A percentile compares a stretch with the other conserved stretches of the same genome.
Evolutionary conservation across 2,888 invertebrate genomes (phyloP).

Genomic region (Pseudanteris insignis): DNA sequence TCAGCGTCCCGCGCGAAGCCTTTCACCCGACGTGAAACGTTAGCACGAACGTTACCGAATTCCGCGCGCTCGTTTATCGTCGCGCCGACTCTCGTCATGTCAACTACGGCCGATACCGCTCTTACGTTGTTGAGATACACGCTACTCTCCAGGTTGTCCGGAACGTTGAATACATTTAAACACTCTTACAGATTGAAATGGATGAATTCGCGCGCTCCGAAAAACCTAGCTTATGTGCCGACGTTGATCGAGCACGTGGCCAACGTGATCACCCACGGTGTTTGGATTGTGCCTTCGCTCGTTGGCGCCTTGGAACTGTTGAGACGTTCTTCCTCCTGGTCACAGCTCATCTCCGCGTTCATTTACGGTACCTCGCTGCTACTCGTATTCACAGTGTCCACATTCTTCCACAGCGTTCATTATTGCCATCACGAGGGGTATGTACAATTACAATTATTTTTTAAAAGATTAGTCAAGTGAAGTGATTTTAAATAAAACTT

Average conservation of each 20-base stretch:
- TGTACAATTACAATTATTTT: too few relatives aligned
- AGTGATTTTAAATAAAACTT: too few relatives aligned
- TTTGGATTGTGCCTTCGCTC: conserved; percentile 88
- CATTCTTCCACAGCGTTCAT: conserved; percentile 89
- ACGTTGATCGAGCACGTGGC: conserved; percentile 90
- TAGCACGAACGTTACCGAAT: too few relatives aligned
- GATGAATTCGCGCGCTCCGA: conserved; percentile 81
- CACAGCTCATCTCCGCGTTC: conserved; percentile 82
- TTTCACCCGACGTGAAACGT: too few relatives aligned
- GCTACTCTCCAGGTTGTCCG: too few relatives aligned
- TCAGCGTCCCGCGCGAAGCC: too few relatives aligned
- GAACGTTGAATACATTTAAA: too few relatives aligned
- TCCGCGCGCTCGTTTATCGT: too few relatives aligned
- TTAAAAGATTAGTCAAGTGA: too few relatives aligned
- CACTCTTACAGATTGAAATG: conserved; percentile 72
- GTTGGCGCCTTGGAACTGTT: conserved; percentile 79
- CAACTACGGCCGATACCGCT: too few relatives aligned
- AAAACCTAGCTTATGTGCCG: conserved; percentile 84
- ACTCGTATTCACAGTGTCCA: conserved; percentile 86
- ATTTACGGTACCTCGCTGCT: conserved; percentile 88
- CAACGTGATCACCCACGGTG: conserved; percentile 90
- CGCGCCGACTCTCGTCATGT: too few relatives aligned
- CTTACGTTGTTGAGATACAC: too few relatives aligned
- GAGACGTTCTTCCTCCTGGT: conserved; percentile 76
- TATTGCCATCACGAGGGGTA: conserved; percentile 75